Evolutionary conservation across 2,888 invertebrate genomes (phyloP).

Genomic region (Luffia ferchaultella): DNA sequence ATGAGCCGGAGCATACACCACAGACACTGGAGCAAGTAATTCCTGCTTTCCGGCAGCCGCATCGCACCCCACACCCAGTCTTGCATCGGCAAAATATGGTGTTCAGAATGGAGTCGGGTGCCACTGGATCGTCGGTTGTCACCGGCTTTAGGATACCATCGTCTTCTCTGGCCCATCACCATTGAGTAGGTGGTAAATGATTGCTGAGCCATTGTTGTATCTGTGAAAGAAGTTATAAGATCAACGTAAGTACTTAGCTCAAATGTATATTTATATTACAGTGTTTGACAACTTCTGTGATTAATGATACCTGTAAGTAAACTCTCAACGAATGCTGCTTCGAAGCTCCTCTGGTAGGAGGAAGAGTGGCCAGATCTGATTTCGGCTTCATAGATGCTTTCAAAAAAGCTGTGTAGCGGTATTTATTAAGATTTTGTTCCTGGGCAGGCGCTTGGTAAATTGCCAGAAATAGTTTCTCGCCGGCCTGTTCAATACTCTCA

Average conservation of each 20-base stretch:
- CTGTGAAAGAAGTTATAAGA: not conserved
- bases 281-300: too few relatives aligned
- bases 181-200: conserved; percentile 7
- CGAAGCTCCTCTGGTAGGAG: conserved; percentile 12
- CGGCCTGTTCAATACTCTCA: too few relatives aligned
- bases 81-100: conserved; percentile 9
- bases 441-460: not conserved
- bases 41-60: conserved; percentile 8
- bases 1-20: conserved; percentile 7
- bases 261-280: not conserved
- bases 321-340: conserved; percentile 10
- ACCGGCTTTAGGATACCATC: conserved; percentile 13
- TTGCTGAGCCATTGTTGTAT: conserved; percentile 2
- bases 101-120: conserved; percentile 4
- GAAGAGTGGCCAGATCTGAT: conserved; percentile 12
- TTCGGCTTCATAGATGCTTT: conserved; percentile 5
- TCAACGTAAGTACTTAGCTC: not conserved
- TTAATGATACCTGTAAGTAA: not conserved
- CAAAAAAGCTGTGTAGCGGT: too few relatives aligned
- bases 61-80: conserved; percentile 9
- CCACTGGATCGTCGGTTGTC: not conserved
- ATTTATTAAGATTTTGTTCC: not conserved
- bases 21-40: conserved; percentile 4
- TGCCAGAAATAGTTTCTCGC: not conserved
- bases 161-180: conserved; percentile 14